Evolutionary conservation across 35 echinoderm and acorn worm species (phyloP).

Genomic region (Holothuria glaberrima): DNA sequence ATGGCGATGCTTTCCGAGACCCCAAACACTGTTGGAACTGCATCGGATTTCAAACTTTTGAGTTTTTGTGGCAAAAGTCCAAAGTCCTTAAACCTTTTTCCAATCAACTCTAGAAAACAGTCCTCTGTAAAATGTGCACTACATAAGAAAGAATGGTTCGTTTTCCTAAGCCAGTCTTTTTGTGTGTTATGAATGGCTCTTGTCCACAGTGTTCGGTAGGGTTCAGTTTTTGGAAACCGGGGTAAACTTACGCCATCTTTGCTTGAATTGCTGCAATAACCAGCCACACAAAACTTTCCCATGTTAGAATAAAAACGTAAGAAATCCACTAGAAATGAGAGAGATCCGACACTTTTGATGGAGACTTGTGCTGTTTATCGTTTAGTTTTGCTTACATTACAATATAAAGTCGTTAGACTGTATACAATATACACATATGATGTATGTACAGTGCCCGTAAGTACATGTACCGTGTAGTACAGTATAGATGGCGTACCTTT

Average conservation of each 20-base stretch:
- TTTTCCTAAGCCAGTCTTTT: slow-evolving; percentile 26
- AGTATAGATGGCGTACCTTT: too few relatives aligned
- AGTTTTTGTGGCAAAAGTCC: slow-evolving; percentile 5
- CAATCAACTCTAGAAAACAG: neutral
- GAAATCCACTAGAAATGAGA: too few relatives aligned
- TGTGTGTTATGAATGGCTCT: neutral
- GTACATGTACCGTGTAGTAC: too few relatives aligned
- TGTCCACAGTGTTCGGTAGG: neutral
- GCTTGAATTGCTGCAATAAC: slow-evolving; percentile 2
- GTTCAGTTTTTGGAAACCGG: neutral
- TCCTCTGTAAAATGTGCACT: slow-evolving; percentile 21
- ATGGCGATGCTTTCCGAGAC: neutral
- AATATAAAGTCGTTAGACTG: too few relatives aligned
- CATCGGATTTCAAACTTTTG: neutral
- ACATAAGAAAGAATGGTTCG: neutral
- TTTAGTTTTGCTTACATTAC: too few relatives aligned
- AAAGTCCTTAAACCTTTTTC: neutral
- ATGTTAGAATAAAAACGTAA: too few relatives aligned
- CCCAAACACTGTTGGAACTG: slow-evolving; percentile 1
- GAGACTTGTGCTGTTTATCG: too few relatives aligned
- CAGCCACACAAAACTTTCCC: neutral
- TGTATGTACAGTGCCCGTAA: too few relatives aligned
- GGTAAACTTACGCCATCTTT: slow-evolving; percentile 24
- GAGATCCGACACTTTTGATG: too few relatives aligned
- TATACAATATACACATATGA: too few relatives aligned